These are phyloP conservation scores for Amyelois transitella DNA, from an alignment of 1,140 invertebrate species.

Conservation along the genomic window DNA sequence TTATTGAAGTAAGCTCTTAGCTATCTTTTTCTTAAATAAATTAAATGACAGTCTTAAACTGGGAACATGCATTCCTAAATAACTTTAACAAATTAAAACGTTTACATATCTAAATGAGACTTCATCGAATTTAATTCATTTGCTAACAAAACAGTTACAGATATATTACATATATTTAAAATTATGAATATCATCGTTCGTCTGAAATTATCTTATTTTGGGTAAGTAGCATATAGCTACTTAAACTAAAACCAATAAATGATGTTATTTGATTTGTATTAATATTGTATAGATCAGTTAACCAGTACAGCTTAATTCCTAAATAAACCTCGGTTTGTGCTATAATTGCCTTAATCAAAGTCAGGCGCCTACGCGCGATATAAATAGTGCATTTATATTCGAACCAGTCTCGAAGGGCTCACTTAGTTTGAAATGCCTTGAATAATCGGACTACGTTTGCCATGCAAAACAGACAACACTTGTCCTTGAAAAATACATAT, in stretches of 20 bases:
- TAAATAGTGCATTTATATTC: neutral
- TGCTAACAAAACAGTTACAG: neutral
- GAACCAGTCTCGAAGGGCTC: neutral
- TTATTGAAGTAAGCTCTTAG: neutral
- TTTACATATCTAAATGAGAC: neutral
- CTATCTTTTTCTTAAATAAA: neutral
- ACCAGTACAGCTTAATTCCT: neutral
- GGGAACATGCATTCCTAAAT: neutral
- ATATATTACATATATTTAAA: no score
- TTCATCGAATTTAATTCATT: neutral
- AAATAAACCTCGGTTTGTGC: neutral
- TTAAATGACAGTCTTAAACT: neutral
- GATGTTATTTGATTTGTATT: neutral
- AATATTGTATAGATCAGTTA: neutral
- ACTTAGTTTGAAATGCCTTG: neutral
- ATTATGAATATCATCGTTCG: no score
- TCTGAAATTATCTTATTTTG: no score
- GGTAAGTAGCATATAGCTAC: no score
- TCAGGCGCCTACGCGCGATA: neutral
- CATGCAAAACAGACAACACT: slow-evolving; percentile 15
- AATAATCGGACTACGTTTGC: slow-evolving; percentile 9
- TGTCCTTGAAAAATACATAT: neutral
- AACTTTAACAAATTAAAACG: neutral
- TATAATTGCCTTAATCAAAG: neutral
- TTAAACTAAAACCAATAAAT: no score